Conservation (phyloP, 1,140 invertebrate species). For the Pentalonia nigronervosa region DNA sequence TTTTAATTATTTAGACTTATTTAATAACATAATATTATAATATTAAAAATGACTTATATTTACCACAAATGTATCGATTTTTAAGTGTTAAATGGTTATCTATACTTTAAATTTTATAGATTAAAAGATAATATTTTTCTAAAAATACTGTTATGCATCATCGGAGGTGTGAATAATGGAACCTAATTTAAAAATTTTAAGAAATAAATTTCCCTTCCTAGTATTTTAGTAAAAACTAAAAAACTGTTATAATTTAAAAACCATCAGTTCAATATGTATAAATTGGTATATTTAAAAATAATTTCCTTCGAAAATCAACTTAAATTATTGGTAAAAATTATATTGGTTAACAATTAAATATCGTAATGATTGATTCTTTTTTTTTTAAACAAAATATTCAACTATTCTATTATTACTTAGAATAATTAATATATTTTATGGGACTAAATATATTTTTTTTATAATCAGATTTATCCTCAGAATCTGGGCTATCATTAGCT, state of each 20-base stretch:
- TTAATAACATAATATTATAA: too few species aligned
- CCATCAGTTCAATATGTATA: background rate
- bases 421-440: background rate
- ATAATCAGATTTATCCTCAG: too few species aligned
- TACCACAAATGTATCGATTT: background rate
- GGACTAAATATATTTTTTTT: background rate
- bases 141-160: background rate
- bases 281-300: background rate
- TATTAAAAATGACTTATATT: background rate
- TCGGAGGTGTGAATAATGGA: background rate
- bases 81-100: background rate
- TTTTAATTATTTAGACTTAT: background rate
- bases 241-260: background rate
- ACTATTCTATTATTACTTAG: too few species aligned
- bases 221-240: background rate
- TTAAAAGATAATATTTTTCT: background rate
- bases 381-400: too few species aligned
- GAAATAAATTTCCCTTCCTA: background rate
- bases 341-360: too few species aligned
- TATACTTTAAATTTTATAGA: background rate
- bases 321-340: background rate
- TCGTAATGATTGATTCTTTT: too few species aligned
- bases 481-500: too few species aligned
- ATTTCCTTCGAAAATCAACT: background rate
- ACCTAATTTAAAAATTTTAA: background rate